Percentiles rank a stretch among this genome's conserved stretches.
Conservation (phyloP, 2,113 vertebrate genomes). For the Diphyllodes magnificus region DNA sequence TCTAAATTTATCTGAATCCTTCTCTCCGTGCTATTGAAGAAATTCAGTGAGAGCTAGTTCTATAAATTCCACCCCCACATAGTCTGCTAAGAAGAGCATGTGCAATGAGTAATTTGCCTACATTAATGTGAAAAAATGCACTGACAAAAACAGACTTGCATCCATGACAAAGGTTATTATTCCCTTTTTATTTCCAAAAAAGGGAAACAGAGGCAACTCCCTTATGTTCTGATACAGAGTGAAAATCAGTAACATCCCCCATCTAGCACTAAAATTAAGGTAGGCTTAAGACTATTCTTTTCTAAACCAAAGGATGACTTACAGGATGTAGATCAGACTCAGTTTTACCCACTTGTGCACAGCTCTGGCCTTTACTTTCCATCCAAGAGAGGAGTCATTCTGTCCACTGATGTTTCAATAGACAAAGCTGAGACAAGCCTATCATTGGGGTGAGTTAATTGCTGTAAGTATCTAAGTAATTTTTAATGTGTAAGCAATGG, state of each 20-base stretch:
- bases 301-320: not conserved
- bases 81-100: not conserved
- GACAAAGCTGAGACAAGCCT: not conserved
- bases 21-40: not conserved
- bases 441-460: not conserved
- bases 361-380: not conserved
- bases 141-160: not conserved
- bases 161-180: not conserved
- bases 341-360: not conserved
- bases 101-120: not conserved
- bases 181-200: not conserved
- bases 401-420: not conserved
- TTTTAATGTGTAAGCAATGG: not conserved
- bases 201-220: not conserved
- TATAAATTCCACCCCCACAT: not conserved
- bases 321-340: not conserved
- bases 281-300: not conserved
- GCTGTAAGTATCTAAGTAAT: not conserved
- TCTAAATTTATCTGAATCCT: not conserved
- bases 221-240: not conserved
- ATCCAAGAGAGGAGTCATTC: not conserved
- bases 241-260: not conserved
- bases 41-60: not conserved
- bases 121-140: not conserved
- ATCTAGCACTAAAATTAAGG: not conserved